Evolutionary conservation across 2,113 vertebrate species (phyloP).

Genomic region (Coryphaenoides rupestris): DNA sequence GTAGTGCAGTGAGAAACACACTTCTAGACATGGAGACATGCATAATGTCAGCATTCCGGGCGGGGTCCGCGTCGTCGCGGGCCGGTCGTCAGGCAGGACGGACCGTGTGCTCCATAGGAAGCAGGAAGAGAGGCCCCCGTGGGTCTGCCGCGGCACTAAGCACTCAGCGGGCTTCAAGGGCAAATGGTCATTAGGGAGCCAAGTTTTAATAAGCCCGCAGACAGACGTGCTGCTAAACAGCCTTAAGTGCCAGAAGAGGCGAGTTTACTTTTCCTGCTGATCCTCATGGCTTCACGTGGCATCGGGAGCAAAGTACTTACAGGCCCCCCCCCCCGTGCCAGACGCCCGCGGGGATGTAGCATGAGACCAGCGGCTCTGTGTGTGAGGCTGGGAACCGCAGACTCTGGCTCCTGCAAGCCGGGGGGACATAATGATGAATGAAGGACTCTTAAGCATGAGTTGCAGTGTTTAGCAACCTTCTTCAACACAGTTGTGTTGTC

Average conservation of each 20-base stretch:
- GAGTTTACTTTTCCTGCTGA: constrained; percentile 55
- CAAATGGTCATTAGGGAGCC: constrained; percentile 66
- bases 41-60: too few species aligned
- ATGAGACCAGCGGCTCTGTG: not conserved
- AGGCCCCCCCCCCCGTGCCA: not conserved
- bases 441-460: too few species aligned
- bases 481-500: too few species aligned
- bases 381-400: too few species aligned
- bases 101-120: constrained; percentile 53
- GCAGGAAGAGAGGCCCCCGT: constrained; percentile 66
- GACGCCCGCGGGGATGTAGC: not conserved
- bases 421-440: too few species aligned
- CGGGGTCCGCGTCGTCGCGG: not conserved
- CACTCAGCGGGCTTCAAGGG: constrained; percentile 69
- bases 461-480: too few species aligned
- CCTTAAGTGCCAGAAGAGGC: constrained; percentile 60
- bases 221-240: constrained; percentile 68
- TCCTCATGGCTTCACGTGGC: constrained; percentile 56
- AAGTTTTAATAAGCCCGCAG: constrained; percentile 71
- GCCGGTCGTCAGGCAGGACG: constrained; percentile 55
- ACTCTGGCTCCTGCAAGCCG: too few species aligned
- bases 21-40: too few species aligned
- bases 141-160: constrained; percentile 55
- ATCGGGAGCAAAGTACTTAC: constrained; percentile 33
- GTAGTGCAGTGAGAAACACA: too few species aligned